These are phyloP conservation scores for Bugula neritina DNA, from an alignment of 2,888 invertebrate genomes.

Conservation along the genomic window DNA sequence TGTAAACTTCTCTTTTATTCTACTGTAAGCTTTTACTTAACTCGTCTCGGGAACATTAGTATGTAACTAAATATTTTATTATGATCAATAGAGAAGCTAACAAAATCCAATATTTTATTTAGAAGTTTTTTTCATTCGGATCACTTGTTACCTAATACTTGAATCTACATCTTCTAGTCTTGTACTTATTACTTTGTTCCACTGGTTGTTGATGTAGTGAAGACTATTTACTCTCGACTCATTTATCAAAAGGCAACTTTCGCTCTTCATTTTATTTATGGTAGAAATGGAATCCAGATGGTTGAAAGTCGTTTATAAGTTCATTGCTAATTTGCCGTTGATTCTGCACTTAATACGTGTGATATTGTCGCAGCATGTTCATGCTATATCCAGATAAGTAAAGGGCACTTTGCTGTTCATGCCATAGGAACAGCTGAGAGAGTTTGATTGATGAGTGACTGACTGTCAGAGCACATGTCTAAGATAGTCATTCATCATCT, in stretches of 20 bases:
- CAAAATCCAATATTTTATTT: background rate
- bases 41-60: conserved; percentile 3
- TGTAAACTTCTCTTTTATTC: background rate
- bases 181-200: background rate
- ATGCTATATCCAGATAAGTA: too few species aligned
- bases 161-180: background rate
- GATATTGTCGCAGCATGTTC: background rate
- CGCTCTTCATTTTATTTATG: background rate
- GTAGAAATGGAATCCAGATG: background rate
- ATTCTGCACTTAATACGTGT: background rate
- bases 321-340: background rate
- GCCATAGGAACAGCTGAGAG: too few species aligned
- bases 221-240: background rate
- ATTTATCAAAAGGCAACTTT: background rate
- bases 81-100: background rate
- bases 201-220: background rate
- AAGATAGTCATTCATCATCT: background rate
- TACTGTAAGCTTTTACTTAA: background rate
- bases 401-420: too few species aligned
- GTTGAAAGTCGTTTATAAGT: background rate
- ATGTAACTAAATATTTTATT: background rate
- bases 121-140: background rate
- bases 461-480: too few species aligned
- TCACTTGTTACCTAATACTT: background rate
- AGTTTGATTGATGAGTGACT: too few species aligned